Evolutionary conservation across 2,888 invertebrate species (phyloP), one percentile per base, ranked within the genome.

Genomic region (Drosophila nr. medialis): DNA sequence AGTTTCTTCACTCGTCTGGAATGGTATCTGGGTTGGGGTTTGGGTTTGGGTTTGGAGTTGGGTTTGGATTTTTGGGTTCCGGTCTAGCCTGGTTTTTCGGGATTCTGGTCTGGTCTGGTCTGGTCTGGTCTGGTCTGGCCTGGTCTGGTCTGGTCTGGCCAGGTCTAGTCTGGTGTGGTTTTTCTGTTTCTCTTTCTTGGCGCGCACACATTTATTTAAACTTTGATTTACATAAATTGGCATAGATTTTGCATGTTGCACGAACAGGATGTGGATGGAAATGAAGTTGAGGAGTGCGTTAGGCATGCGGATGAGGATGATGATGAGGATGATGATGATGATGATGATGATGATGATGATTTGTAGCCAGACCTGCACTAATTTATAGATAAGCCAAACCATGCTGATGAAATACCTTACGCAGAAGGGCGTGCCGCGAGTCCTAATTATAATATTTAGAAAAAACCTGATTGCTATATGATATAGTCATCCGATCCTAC

Each of bases 211-310:
- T 80, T 80, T 75, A 82, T 82, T 79, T 80, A 74, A 83, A 70
- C 80, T 80, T 77, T 74, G 80, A 80, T 83, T 88, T 72, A 83
- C 89, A 77, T 83, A 77, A 85, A 85, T 79, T 80, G 77, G 71
- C 73, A 87, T 75, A 67, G 81, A 83, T 83, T 81, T 76, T 61
- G 53, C 72, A 80, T 77, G 68, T 70, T 64, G 42, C 29, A 55
- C 38, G 29, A n/a, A n/a, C 55, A 55, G 21, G 11, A 50, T 27
- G 7, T 27, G 27, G 30, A n/a, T 30, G 50, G 49, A 27, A 48
- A 27, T 42, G 42, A 58, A n/a, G 42, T 45, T 45, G 15, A 15
- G 45, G 8, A 8, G 45, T 8, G 45, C 15, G 45, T 7, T 21
- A 45, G 7, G 21, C 45, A 6, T 5, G 15, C 15, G 3, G 27